Conservation (phyloP, 2,797 vertebrate genomes). For the Pogoniulus pusillus region DNA sequence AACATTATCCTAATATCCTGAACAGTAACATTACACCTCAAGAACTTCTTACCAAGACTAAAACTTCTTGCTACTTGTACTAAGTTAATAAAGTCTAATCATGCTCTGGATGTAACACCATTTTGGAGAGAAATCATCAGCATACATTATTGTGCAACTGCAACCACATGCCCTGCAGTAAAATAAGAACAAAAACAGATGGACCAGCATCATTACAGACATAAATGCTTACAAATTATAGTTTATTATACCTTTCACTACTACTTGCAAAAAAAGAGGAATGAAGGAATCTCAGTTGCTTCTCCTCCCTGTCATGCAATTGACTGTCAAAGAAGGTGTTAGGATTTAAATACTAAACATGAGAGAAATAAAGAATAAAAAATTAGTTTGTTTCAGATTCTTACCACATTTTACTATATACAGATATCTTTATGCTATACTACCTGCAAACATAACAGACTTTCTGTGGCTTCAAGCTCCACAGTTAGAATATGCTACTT, state of each 20-base stretch:
- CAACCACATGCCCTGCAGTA: not conserved
- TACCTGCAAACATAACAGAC: not conserved
- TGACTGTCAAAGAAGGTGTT: not conserved
- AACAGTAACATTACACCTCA: not conserved
- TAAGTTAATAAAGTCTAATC: not conserved
- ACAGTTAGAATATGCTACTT: not conserved
- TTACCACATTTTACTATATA: not conserved
- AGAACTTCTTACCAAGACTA: not conserved
- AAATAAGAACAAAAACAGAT: not conserved
- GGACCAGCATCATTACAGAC: not conserved
- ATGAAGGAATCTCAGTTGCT: not conserved
- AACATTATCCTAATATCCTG: not conserved
- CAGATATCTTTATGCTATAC: not conserved
- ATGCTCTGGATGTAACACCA: not conserved
- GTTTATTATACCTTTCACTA: not conserved
- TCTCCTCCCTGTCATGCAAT: not conserved
- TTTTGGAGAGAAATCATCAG: not conserved
- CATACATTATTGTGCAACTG: not conserved
- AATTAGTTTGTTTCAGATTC: not conserved
- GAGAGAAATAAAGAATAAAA: not conserved
- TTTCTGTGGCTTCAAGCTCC: not conserved
- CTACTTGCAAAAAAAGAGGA: not conserved
- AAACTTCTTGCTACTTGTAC: not conserved
- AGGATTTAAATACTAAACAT: not conserved
- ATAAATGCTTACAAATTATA: not conserved